Evolutionary conservation across 1,140 invertebrate genomes (phyloP).

Genomic region (Caerostris extrusa): DNA sequence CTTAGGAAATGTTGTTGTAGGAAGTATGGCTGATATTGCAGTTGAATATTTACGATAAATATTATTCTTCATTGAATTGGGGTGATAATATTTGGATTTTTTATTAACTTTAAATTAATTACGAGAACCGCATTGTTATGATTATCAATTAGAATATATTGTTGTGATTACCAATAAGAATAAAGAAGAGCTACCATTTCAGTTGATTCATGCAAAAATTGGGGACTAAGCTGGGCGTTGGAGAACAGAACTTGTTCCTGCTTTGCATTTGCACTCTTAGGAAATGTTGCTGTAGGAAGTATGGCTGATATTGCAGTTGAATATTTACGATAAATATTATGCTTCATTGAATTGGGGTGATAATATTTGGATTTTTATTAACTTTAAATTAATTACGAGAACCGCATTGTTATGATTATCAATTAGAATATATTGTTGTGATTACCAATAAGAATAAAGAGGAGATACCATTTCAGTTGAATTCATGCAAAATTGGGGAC

Average conservation of each 20-base stretch:
- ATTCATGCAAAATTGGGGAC: not conserved
- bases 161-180: conserved; percentile 16
- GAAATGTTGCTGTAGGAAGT: not conserved
- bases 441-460: not conserved
- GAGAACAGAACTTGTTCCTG: not conserved
- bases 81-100: no score
- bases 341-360: not conserved
- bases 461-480: not conserved
- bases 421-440: conserved; percentile 10
- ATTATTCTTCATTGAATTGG: no score
- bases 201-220: not conserved
- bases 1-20: no score
- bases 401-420: no score
- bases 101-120: no score
- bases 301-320: not conserved
- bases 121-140: no score
- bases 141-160: no score
- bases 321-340: not conserved
- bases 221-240: not conserved
- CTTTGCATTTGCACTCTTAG: no score
- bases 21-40: no score
- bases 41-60: no score
- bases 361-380: no score
- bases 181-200: not conserved
- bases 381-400: no score